These are phyloP conservation scores for Cantharis rufa DNA, from an alignment of 2,888 invertebrate species.

Conservation along the genomic window DNA sequence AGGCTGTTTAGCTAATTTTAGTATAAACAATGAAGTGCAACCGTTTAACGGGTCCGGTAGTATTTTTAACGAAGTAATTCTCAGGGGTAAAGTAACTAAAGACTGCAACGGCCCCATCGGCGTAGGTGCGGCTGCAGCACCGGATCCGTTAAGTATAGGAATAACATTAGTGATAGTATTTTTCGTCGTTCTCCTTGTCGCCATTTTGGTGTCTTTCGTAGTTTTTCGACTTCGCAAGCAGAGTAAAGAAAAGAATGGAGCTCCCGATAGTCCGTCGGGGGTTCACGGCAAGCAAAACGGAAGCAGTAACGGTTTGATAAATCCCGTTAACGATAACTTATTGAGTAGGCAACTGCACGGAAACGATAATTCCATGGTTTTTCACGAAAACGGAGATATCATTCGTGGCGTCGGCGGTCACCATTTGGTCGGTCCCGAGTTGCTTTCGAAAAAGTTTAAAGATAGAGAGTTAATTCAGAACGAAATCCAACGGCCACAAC, in stretches of 20 bases:
- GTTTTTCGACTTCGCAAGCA: conserved; percentile 87
- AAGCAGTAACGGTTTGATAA: conserved; percentile 69
- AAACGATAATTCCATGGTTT: conserved; percentile 70
- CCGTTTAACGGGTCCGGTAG: conserved; percentile 88
- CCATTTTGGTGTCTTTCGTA: conserved; percentile 89
- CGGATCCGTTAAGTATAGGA: conserved; percentile 89
- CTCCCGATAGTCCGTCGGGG: conserved; percentile 67
- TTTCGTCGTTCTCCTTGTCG: conserved; percentile 86
- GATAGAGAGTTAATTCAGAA: conserved; percentile 77
- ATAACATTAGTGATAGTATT: conserved; percentile 93
- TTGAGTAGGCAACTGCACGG: conserved; percentile 71
- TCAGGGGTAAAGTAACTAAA: conserved; percentile 71
- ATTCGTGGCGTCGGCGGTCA: conserved; percentile 76
- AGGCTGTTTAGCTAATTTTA: conserved; percentile 89
- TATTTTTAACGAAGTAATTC: conserved; percentile 71
- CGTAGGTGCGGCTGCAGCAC: conserved; percentile 75
- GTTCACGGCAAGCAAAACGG: conserved; percentile 81
- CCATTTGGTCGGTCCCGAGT: conserved; percentile 82
- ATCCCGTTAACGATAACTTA: conserved; percentile 70
- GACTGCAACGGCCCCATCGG: conserved; percentile 80
- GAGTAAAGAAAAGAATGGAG: conserved; percentile 81
- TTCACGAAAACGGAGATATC: conserved; percentile 75
- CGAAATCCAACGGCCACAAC: conserved; percentile 77
- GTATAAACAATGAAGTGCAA: conserved; percentile 86
- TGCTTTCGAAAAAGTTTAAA: conserved; percentile 86